A percentile compares a stretch with the other conserved stretches of the same genome.
Evolutionary conservation across 2,888 invertebrate species (phyloP).

Genomic region (Scotopteryx bipunctaria): DNA sequence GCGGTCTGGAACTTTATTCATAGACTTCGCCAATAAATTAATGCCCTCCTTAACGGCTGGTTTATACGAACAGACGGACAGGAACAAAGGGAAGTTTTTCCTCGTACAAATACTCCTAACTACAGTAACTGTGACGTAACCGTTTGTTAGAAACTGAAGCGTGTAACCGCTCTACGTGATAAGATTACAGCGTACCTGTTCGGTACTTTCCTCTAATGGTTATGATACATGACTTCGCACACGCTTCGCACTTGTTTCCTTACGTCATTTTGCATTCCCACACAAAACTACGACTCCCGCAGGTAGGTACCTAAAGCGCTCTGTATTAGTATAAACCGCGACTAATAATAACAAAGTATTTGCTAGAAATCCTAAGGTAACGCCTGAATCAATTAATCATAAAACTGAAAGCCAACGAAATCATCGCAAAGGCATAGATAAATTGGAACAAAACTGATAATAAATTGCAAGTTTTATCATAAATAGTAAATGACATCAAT

Average conservation of each 20-base stretch:
- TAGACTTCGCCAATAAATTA: conserved; percentile 47
- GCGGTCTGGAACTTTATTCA: conserved; percentile 54
- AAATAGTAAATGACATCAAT: conserved; percentile 39
- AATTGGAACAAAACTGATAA: conserved; percentile 25
- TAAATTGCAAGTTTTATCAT: conserved; percentile 32
- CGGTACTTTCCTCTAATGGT: conserved; percentile 20
- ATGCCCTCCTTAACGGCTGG: conserved; percentile 35
- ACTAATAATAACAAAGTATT: too few relatives aligned
- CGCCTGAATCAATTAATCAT: too few relatives aligned
- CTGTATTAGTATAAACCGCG: too few relatives aligned
- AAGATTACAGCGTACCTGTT: conserved; percentile 38
- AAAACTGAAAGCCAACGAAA: too few relatives aligned
- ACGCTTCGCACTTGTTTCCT: conserved; percentile 5
- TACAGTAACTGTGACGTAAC: conserved; percentile 43
- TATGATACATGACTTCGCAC: conserved; percentile 26
- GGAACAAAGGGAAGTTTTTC: conserved; percentile 40
- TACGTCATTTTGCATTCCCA: not conserved
- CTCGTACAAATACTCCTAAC: conserved; percentile 33
- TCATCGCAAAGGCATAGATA: not conserved
- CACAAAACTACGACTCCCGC: too few relatives aligned
- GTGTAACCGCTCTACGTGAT: conserved; percentile 43
- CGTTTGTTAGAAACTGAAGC: conserved; percentile 41
- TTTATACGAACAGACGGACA: conserved; percentile 5
- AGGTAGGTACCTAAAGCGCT: too few relatives aligned
- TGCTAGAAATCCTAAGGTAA: too few relatives aligned